Conservation (phyloP, 1,140 invertebrate genomes). For the Drosophila paulistorum region DNA sequence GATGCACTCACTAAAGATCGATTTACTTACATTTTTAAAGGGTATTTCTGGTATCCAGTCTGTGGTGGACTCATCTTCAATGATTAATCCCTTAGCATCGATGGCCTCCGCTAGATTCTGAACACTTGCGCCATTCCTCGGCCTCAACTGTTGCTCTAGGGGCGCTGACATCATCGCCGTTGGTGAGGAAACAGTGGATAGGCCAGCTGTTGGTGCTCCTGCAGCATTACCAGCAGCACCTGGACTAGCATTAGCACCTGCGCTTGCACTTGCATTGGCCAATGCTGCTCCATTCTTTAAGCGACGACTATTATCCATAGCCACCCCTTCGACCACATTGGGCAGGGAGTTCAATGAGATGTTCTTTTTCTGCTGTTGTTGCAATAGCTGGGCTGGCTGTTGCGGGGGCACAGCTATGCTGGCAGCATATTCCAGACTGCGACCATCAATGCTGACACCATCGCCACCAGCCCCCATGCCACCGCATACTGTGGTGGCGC, state of each 20-base stretch:
- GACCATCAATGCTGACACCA: constrained; percentile 60
- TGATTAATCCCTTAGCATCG: constrained; percentile 82
- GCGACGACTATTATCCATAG: constrained; percentile 55
- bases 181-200: constrained; percentile 74
- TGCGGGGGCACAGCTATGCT: constrained; percentile 52
- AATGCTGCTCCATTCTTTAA: constrained; percentile 43
- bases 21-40: constrained; percentile 91
- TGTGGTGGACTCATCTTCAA: constrained; percentile 89
- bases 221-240: constrained; percentile 14
- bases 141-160: constrained; percentile 62
- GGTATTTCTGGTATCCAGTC: constrained; percentile 96
- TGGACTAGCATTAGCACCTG: background rate
- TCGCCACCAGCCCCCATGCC: constrained; percentile 34
- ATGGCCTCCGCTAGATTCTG: constrained; percentile 68
- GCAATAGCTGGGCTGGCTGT: constrained; percentile 63
- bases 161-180: constrained; percentile 63
- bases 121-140: constrained; percentile 65
- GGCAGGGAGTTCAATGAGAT: constrained; percentile 77
- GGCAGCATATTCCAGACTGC: constrained; percentile 59
- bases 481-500: constrained; percentile 22
- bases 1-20: background rate
- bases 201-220: constrained; percentile 33
- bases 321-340: constrained; percentile 77
- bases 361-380: constrained; percentile 78
- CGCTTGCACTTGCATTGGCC: constrained; percentile 17